Evolutionary conservation across 2,888 invertebrate genomes (phyloP), one percentile per base, ranked within the genome.

Genomic region (Cheilosia impressa): DNA sequence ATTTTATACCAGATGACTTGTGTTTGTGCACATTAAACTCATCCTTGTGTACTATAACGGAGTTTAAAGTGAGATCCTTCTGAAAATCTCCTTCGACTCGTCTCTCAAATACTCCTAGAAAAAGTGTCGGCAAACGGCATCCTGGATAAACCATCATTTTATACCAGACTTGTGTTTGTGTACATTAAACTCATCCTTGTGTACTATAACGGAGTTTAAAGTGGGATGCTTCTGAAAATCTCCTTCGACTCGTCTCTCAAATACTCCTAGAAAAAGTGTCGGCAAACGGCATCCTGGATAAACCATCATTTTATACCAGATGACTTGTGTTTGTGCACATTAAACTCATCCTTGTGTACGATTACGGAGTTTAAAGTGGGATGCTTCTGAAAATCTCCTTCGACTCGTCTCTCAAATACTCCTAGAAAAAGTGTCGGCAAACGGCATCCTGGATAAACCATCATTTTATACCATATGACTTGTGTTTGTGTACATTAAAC

Each of bases 221-320:
- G 87, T 87, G 87, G 81, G 87, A 78, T 81, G 27, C 43, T 78
- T 63, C 80, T 63, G 72, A 43, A 9, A 38, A 50, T n/a, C 45
- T 5, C 13, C 34, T 60, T 63, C 1, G 75, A 66, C 55, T 83
- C 73, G 58, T 87, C 87, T 87, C 87, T 87, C 87, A 81, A 60
- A 57, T 22, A 53, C 87, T 87, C 80, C 87, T 45, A 87, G 45
- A 87, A 2, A 22, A 82, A 79, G 10, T n/a, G 52, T 63, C 15
- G 45, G 65, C 79, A 50, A 84, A 87, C 83, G 83, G 83, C 87
- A 87, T 83, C 78, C 87, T 83, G 77, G 57, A 66, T 76, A 66
- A 69, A 69, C 19, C 19, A 31, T 38, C 43, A 76, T 55, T 71
- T 45, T 66, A 60, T 58, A 62, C 72, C 72, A 89, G 89, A 88